Evolutionary conservation across 2,113 vertebrate genomes (phyloP), one percentile per base, ranked within the genome.

Genomic region (Sialia sialis): DNA sequence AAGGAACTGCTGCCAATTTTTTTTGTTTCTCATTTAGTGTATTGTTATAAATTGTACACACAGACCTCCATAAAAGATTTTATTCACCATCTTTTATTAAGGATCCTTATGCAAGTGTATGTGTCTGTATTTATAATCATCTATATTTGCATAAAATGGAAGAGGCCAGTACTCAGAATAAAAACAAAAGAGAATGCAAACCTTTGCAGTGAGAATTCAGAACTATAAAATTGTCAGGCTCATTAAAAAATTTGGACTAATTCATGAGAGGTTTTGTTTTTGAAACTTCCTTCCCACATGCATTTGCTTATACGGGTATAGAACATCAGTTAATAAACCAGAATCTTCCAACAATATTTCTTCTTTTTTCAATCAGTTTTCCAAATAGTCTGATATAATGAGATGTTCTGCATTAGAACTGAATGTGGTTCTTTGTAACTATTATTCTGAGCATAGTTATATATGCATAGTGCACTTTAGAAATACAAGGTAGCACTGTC

Each of bases 11-110:
- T 90, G 88, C 74, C 84, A 95, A 77, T 29, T 54, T 51, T 51
- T 89, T 77, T 62, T 56, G 79, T 84, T 94, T 93, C 39, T 90
- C 39, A 52, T 94, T 94, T 97, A 76, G 32, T 26, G 59, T 76
- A 84, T 89, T 56, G 48, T 32, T 97, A 63, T 78, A 95, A 91
- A 94, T 67, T 93, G 51, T 92, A 26, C 21, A 81, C 48, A 79
- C 16, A 76, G 66, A 75, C 52, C 58, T 94, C 95, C 49, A 87
- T 84, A 96, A 94, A 92, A 87, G 34, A 75, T 93, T 84, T 88
- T 88, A 77, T 86, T 92, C 63, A 55, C 34, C 32, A 88, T 77
- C 63, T 83, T 95, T 93, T 93, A 96, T 83, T 85, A 94, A 88
- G 75, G 84, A 88, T 66, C 72, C 77, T 48, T 48, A 55, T 83